These are phyloP conservation scores for Lysiphlebus fabarum DNA, from an alignment of 1,140 invertebrate species.

Conservation along the genomic window DNA sequence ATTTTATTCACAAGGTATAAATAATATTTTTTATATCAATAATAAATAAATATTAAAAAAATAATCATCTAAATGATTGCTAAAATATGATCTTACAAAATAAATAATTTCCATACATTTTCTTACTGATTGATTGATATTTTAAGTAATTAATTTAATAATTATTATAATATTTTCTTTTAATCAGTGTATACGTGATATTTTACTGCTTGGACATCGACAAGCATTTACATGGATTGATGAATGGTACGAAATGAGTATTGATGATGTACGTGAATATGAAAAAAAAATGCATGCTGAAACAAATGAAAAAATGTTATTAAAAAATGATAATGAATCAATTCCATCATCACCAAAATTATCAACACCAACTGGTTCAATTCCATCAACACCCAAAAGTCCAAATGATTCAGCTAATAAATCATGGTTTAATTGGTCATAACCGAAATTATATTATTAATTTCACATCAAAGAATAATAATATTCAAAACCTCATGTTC, in stretches of 20 bases:
- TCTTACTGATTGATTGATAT: too few species aligned
- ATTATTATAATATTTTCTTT: too few species aligned
- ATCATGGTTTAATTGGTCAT: constrained; percentile 64
- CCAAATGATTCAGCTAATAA: constrained; percentile 45
- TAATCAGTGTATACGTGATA: constrained; percentile 74
- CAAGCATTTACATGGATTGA: constrained; percentile 93
- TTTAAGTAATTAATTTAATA: too few species aligned
- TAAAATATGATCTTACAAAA: too few species aligned
- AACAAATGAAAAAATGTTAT: constrained; percentile 76
- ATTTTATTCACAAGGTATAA: constrained; percentile 80
- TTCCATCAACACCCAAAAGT: constrained; percentile 53
- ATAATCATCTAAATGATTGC: too few species aligned
- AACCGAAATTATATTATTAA: constrained; percentile 30
- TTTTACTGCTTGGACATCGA: constrained; percentile 80
- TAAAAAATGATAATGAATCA: constrained; percentile 46
- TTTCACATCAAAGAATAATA: too few species aligned
- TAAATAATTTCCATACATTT: too few species aligned
- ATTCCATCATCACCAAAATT: constrained; percentile 31
- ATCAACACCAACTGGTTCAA: constrained; percentile 33
- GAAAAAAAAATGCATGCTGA: constrained; percentile 78
- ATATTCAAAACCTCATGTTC: neutral
- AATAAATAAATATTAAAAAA: too few species aligned
- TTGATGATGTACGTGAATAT: constrained; percentile 80
- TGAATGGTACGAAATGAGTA: constrained; percentile 84
- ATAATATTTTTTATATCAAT: too few species aligned